Base-by-base conservation (phyloP, 2,888 invertebrate species). In the Drosophila anceps region DNA sequence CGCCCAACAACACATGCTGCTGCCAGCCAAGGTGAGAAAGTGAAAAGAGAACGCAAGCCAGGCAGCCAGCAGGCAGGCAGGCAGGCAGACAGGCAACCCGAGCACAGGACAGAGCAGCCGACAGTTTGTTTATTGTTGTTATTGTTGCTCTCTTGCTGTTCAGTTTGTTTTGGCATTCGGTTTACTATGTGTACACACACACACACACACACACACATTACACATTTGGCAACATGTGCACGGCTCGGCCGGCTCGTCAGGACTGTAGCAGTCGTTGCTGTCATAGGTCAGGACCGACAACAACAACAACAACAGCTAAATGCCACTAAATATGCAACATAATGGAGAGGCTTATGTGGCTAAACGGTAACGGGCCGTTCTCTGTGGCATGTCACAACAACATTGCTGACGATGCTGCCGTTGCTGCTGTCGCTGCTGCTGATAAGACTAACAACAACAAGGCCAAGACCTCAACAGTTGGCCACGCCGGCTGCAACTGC, bases 271-370 rank as follows among this genome's bases (percentile, higher is more conserved):
- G 41, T 10, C 44, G 53, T 15, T 58, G 66, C 79, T 81, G 79
- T 74, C 84, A 83, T 84, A 84, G 84, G 84, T 84, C 84, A 84
- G 84, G 88, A 80, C 66, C 55, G 51, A 35, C 55, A 66, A 51
- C 31, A 72, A 71, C 65, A 71, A 48, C 55, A 61, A 9, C 27
- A 61, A 20, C 44, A 79, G 73, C 72, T 74, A 77, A 82, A 82
- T 81, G 81, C 82, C 84, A 86, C 84, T 78, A 81, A 86, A 86
- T 81, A 82, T 79, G 85, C 88, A 83, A 79, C 76, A 82, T 72
- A 80, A 84, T 74, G 73, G 48, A 69, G 70, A 37, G 65, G 62
- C 53, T 57, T 64, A 44, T 58, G 54, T 48, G 73, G 63, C 46
- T 57, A 64, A 69, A 37, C 59, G 44, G 43, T 15, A 46, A 59